Evolutionary conservation across 92 coral and sea anemone genomes (phyloP).

Genomic region (Phenganax marumi): DNA sequence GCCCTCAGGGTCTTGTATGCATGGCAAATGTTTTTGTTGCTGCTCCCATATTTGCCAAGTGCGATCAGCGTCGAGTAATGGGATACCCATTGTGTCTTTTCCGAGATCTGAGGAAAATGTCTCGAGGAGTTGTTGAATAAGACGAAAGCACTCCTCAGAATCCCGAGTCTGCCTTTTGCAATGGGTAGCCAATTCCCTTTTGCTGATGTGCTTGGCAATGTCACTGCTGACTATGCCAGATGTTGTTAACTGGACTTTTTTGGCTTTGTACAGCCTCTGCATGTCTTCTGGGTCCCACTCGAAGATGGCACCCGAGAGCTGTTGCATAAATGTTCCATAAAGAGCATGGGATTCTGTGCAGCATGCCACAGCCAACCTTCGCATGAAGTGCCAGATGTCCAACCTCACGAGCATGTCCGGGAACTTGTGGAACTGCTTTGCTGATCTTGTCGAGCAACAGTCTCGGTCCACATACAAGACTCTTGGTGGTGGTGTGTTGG

Average conservation of each 20-base stretch:
- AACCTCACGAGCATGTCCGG: slow-evolving; percentile 26
- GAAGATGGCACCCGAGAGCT: slow-evolving; percentile 49
- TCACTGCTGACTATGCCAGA: slow-evolving; percentile 8
- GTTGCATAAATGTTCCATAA: slow-evolving; percentile 49
- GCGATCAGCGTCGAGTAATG: neutral
- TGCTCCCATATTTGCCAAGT: slow-evolving; percentile 37
- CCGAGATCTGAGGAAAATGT: slow-evolving; percentile 24
- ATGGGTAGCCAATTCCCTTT: slow-evolving; percentile 33
- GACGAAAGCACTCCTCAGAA: neutral
- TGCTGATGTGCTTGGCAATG: slow-evolving; percentile 7
- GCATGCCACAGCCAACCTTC: slow-evolving; percentile 49
- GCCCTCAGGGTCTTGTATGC: slow-evolving; percentile 55
- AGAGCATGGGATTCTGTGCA: slow-evolving; percentile 54
- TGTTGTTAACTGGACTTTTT: slow-evolving; percentile 33
- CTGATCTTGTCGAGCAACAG: slow-evolving; percentile 44
- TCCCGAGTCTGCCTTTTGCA: slow-evolving; percentile 41
- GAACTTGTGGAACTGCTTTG: slow-evolving; percentile 23
- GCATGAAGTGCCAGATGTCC: slow-evolving; percentile 55
- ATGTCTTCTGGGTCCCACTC: slow-evolving; percentile 51
- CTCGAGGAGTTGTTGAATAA: slow-evolving; percentile 8
- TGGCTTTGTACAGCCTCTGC: slow-evolving; percentile 33
- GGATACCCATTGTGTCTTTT: too few relatives aligned
- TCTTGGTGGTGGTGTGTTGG: neutral
- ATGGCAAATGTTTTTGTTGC: slow-evolving; percentile 45
- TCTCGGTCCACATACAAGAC: slow-evolving; percentile 49